Percentiles rank a stretch among this genome's conserved stretches.
These are phyloP conservation scores for Drosophila repleta DNA, from an alignment of 1,140 invertebrate genomes.

Conservation along the genomic window DNA sequence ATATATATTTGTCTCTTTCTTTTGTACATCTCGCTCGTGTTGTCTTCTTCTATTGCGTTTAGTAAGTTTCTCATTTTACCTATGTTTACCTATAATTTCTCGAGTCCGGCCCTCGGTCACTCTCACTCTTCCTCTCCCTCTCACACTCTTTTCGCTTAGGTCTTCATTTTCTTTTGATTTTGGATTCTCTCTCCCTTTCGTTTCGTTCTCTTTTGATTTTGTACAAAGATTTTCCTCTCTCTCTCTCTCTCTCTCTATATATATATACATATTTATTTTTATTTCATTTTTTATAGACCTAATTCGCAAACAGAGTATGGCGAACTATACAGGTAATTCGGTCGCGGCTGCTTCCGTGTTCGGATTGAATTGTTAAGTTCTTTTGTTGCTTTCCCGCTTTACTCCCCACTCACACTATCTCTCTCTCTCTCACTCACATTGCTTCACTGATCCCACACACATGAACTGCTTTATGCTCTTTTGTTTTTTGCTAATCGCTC, in stretches of 20 bases:
- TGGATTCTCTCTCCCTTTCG: neutral
- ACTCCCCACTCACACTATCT: neutral
- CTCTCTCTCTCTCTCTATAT: too few species aligned
- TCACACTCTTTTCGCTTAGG: neutral
- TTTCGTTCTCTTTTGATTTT: conserved; percentile 25
- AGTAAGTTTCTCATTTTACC: conserved; percentile 42
- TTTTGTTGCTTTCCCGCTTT: conserved; percentile 23
- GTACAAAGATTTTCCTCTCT: conserved; percentile 52
- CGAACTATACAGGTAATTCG: conserved; percentile 74
- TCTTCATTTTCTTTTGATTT: neutral
- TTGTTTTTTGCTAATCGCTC: neutral
- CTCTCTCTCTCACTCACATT: neutral
- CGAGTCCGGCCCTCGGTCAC: neutral
- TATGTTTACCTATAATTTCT: conserved; percentile 21
- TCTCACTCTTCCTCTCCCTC: neutral
- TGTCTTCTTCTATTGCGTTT: conserved; percentile 47
- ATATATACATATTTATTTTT: conserved; percentile 64
- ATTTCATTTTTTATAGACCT: conserved; percentile 83
- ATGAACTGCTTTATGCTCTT: conserved; percentile 7
- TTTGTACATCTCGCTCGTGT: conserved; percentile 37
- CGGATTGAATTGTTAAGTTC: conserved; percentile 30
- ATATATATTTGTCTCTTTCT: conserved; percentile 28
- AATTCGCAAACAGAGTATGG: conserved; percentile 83
- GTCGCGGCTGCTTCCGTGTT: conserved; percentile 23
- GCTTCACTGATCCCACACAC: neutral